Base-by-base conservation (phyloP, 2,888 invertebrate species). In the Teleogryllus oceanicus region DNA sequence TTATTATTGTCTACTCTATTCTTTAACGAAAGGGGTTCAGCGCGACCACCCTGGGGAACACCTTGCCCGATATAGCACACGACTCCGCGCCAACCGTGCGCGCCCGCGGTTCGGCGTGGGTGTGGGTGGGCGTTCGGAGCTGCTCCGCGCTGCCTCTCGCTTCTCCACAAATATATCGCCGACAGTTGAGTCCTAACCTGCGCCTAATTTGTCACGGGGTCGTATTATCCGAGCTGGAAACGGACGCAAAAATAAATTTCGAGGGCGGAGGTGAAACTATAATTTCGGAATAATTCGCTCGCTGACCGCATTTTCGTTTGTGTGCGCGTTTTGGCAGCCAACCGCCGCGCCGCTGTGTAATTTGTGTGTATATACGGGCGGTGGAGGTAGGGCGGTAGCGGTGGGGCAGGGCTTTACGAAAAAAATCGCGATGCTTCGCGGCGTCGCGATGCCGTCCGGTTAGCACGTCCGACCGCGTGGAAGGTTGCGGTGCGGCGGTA, bases 121-220 rank as follows among this genome's bases (percentile, higher is more conserved):
- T 8, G 37, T 37, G 8, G 37, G 37, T 37, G 37, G 37, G 37
- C 37, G 37, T 8, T 37, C 37, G 37, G 8, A 8, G 62, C 62
- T 16, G n/a, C 16, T n/a, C 62, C 16, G 62, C 62, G 4, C 62
- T n/a, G 1, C 13, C 62, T n/a, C 62, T n/a, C 3, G 62, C 62
- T 0, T 4, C 62, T 13, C 62, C 62, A 62, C 62, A 62, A 62
- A 62, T 62, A 62, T 62, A 62, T 62, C 16, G 62, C 62, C 16
- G 62, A 62, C 62, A 62, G 62, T 62, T 62, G 62, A 62, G 62
- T 62, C 62, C 62, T 62, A 62, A 62, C 62, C 62, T 62, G 62
- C 62, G n/a, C n/a, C 62, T 62, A 62, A 62, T 62, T 62, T 62
- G 62, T 62, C 62, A 62, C 62, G 62, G n/a, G 37, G 16, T 62